Evolutionary conservation across 2,888 invertebrate species (phyloP), one percentile per base, ranked within the genome.

Genomic region (Elysia crispata): DNA sequence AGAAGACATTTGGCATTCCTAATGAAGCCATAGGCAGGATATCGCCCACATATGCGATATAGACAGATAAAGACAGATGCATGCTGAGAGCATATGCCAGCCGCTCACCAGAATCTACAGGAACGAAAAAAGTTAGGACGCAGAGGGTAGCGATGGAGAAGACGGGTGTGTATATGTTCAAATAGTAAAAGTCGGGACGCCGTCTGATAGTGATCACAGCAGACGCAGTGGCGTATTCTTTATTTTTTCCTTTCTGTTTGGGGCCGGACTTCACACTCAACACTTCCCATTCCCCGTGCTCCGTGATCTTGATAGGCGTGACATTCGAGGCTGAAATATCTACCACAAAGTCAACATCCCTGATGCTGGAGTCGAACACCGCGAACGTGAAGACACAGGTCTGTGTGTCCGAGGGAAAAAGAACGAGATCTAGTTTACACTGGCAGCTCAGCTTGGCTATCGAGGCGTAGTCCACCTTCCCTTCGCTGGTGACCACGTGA

Each of bases 401-500:
- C 30, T 76, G 76, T 0, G 25, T n/a, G 31, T 81, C 81, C 41
- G 64, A 81, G 5, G 81, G 81, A 33, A 77, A 81, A 28, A 28
- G 64, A n/a, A 74, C 77, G 25, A 81, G 54, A 49, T 81, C 81
- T 23, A 81, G 20, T n/a, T 54, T 77, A 50, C 81, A 81, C 23
- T 30, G 31, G 5, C 73, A 67, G n/a, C 57, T 25, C n/a, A 72
- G 28, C 15, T 33, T 64, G 0, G 73, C 77, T 0, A 41, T 30
- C 25, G 73, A 66, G 0, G 28, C 64, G 49, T 73, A 77, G 28
- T 20, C 57, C 20, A 81, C 74, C 0, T 5, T 33, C 13, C 81
- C 81, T n/a, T 49, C 31, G 0, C 28, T 49, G 8, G 20, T 49
- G 25, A 76, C 76, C 11, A n/a, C 13, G 50, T 76, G 67, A 23